Evolutionary conservation across 2,113 vertebrate genomes (phyloP).

Genomic region (Tetrax tetrax): DNA sequence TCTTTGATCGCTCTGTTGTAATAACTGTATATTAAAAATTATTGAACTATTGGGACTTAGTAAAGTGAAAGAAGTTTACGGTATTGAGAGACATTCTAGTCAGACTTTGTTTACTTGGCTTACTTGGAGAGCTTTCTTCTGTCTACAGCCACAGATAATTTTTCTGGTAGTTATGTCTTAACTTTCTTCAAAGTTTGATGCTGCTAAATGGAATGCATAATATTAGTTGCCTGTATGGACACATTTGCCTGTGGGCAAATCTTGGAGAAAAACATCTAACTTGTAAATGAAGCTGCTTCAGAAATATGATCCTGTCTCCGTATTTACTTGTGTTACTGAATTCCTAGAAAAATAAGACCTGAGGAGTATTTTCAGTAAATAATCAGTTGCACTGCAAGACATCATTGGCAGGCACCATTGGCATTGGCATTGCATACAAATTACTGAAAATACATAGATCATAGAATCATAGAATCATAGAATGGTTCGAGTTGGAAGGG

Average conservation of each 20-base stretch:
- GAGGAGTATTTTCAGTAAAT: background rate
- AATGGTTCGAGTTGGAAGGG: no score
- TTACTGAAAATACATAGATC: background rate
- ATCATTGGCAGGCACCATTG: background rate
- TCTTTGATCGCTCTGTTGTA: background rate
- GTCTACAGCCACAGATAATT: background rate
- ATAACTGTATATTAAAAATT: background rate
- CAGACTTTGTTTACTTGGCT: background rate
- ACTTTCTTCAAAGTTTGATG: background rate
- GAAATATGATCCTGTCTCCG: background rate
- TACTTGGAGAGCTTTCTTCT: background rate
- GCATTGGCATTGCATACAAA: background rate
- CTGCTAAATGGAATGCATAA: background rate
- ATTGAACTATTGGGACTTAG: background rate
- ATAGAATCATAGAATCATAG: no score
- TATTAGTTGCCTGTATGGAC: background rate
- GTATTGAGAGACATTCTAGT: background rate
- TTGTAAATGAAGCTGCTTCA: background rate
- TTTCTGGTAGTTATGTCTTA: background rate
- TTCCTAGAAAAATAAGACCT: background rate
- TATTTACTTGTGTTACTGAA: background rate
- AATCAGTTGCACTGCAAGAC: background rate
- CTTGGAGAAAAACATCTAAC: background rate
- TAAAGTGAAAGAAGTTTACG: background rate
- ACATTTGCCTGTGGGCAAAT: background rate